Percentiles rank a stretch among this genome's conserved stretches.
Evolutionary conservation across 92 coral and sea anemone species (phyloP).

Genomic region (Heliopora coerulea): DNA sequence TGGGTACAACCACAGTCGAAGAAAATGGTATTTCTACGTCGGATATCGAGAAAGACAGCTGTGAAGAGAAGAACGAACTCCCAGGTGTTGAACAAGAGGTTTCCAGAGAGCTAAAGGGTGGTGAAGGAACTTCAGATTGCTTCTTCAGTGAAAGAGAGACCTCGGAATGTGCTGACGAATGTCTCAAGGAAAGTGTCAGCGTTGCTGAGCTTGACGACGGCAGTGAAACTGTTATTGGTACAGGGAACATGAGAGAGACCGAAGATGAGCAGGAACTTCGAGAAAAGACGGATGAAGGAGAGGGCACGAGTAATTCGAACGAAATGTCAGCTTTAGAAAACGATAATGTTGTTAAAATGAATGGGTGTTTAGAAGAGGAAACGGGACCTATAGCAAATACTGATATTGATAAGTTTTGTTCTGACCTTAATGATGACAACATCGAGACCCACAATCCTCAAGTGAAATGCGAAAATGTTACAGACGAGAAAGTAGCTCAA

Average conservation of each 20-base stretch:
- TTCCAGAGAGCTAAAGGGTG: neutral
- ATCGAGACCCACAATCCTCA: neutral
- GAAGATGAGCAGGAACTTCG: neutral
- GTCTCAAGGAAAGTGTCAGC: constrained; percentile 6
- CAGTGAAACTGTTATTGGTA: too few relatives aligned
- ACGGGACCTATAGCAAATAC: neutral
- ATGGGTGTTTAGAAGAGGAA: too few relatives aligned
- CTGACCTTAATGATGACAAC: neutral
- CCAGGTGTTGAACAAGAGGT: neutral
- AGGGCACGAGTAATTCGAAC: neutral
- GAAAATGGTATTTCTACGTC: constrained; percentile 3
- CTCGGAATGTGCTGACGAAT: constrained; percentile 6
- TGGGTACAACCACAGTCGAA: neutral
- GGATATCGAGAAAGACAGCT: neutral
- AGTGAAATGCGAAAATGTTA: neutral
- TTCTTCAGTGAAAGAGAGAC: constrained; percentile 1
- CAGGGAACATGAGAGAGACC: neutral
- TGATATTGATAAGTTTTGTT: neutral
- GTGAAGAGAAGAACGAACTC: neutral
- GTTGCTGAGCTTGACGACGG: too few relatives aligned
- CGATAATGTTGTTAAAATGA: neutral
- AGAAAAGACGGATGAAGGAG: neutral
- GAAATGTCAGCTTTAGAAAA: neutral
- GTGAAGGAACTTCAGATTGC: neutral
- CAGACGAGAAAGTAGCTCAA: too few relatives aligned